phyloP scores from a whole-genome alignment of 1,140 invertebrate genomes.

The Drosophila nebulosa region DNA sequence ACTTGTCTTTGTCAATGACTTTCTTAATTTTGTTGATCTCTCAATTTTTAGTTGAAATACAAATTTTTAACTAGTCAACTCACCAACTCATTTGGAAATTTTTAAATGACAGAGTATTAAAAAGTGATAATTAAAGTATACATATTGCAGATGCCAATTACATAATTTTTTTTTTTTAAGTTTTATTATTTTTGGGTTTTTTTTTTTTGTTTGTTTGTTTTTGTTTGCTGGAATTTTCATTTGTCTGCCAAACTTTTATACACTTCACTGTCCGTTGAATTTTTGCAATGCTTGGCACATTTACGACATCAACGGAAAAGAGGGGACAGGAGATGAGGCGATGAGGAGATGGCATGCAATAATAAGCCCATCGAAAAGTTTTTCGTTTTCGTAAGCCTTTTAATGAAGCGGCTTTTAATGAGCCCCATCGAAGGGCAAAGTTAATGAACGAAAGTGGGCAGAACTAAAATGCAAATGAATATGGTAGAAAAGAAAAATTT shows the following conservation, averaged over 20 bases:
- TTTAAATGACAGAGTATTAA: too few relatives aligned
- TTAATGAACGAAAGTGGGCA: constrained; percentile 53
- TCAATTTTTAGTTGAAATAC: too few relatives aligned
- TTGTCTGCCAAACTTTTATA: neutral
- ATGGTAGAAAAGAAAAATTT: constrained; percentile 36
- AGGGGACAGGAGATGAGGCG: too few relatives aligned
- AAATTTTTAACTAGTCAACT: too few relatives aligned
- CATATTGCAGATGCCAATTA: too few relatives aligned
- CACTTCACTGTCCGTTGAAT: neutral
- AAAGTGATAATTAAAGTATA: too few relatives aligned
- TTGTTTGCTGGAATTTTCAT: neutral
- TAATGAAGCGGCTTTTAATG: constrained; percentile 46
- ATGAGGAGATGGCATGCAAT: neutral
- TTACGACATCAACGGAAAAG: neutral
- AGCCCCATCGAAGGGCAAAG: constrained; percentile 46
- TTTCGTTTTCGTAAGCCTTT: constrained; percentile 58
- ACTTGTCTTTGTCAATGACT: too few relatives aligned
- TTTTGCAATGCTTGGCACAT: neutral
- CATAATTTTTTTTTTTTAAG: neutral
- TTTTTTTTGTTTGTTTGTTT: constrained; percentile 1
- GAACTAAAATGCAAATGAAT: constrained; percentile 52
- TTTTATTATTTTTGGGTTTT: neutral
- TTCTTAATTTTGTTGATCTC: too few relatives aligned
- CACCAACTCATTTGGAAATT: too few relatives aligned
- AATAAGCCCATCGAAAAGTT: constrained; percentile 10